Evolutionary conservation across 2,888 invertebrate species (phyloP), one percentile per base, ranked within the genome.

Genomic region (Pristionchus mayeri): DNA sequence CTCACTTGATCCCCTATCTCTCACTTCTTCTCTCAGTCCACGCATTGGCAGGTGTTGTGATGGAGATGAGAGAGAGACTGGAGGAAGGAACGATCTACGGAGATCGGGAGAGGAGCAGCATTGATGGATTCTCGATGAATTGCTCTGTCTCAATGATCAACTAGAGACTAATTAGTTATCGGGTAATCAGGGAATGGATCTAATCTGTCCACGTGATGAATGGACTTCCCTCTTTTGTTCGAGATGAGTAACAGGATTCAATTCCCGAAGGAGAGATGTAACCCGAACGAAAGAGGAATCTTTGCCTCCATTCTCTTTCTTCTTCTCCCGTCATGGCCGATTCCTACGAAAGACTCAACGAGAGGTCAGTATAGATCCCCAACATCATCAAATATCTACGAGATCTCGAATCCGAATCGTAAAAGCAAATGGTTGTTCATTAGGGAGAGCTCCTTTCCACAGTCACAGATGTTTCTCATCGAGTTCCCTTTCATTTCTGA

Each of bases 401-500:
- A n/a, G n/a, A n/a, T n/a, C n/a, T n/a, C n/a, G n/a, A n/a, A n/a
- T n/a, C n/a, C n/a, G n/a, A n/a, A 34, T 34, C 30, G 34, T 63
- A 63, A 63, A 63, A 13, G 34, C 34, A 21, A 34, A 63, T 63
- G 16, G 63, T 30, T 18, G 63, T 34, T 63, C 34, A 63, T 63
- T 63, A 34, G 34, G 34, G 34, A 18, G 63, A 34, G 34, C 24
- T 30, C 34, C 63, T 63, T 34, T 16, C 18, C 34, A 7, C 6
- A 57, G 27, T 63, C 63, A 63, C 63, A 63, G 1, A 63, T 63
- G 63, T 63, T 63, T 63, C 63, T 63, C 63, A 63, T 63, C 34
- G 30, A 34, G 63, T 63, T 63, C 18, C 63, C 63, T 63, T 34
- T 63, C 34, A 63, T 63, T 34, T 63, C 63, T 63, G 34, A 30